These are phyloP conservation scores for Tribolium madens DNA, from an alignment of 1,140 invertebrate genomes.

Conservation along the genomic window DNA sequence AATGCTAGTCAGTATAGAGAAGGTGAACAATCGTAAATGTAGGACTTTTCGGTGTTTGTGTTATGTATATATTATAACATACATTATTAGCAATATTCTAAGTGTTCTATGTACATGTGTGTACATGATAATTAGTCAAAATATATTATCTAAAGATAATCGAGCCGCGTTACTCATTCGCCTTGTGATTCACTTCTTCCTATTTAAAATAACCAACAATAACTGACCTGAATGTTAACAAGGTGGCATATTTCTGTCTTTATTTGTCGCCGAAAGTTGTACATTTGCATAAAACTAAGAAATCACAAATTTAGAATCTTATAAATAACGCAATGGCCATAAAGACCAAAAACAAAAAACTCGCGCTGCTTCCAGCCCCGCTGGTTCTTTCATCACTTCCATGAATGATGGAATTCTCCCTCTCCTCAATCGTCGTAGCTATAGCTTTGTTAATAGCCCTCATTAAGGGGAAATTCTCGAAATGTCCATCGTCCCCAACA, in stretches of 20 bases:
- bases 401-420: slow-evolving; percentile 60
- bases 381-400: slow-evolving; percentile 30
- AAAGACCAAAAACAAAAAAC: background rate
- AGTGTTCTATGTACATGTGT: slow-evolving; percentile 47
- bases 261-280: background rate
- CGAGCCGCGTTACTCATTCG: background rate
- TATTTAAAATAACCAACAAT: background rate
- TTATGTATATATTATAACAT: slow-evolving; percentile 49
- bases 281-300: background rate
- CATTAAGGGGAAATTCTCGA: slow-evolving; percentile 70
- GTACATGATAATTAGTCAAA: slow-evolving; percentile 46
- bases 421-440: slow-evolving; percentile 69
- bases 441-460: slow-evolving; percentile 74
- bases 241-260: background rate
- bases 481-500: slow-evolving; percentile 67
- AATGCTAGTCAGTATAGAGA: slow-evolving; percentile 16
- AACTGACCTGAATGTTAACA: background rate
- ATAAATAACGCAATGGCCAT: slow-evolving; percentile 5
- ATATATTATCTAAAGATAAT: slow-evolving; percentile 45
- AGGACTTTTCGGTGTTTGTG: slow-evolving; percentile 41
- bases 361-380: background rate
- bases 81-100: slow-evolving; percentile 51
- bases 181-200: background rate
- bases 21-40: slow-evolving; percentile 14
- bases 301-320: slow-evolving; percentile 1